Base-by-base conservation (phyloP, 2,113 vertebrate species). In the Garra rufa region DNA sequence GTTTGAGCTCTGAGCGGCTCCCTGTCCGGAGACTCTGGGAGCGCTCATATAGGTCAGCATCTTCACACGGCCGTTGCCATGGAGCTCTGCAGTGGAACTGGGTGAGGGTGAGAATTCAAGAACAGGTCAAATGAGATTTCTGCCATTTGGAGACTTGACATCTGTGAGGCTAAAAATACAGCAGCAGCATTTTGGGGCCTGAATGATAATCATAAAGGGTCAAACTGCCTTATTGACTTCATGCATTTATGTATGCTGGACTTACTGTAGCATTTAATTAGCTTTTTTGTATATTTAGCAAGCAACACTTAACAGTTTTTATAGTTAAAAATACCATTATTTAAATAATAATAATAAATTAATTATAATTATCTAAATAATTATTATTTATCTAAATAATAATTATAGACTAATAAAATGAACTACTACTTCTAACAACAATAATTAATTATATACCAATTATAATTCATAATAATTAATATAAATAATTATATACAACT, bases 11-110 rank as follows among this genome's bases (percentile, higher is more conserved):
- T 28, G 46, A 28, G 26, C 67, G 7, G n/a, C 73, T 52, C 48
- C 80, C 61, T 69, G 24, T 6, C 44, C 50, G 26, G 43, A 88
- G 21, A 59, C 34, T 50, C 59, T 48, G 34, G 13, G 34, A 78
- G 19, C 14, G 4, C 63, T 75, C 57, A 83, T 76, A 65, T 82
- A 83, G 83, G 87, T 84, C 78, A 86, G 75, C 69, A 57, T 43
- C 63, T 84, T 84, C 61, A 55, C 65, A 70, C 48, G 52, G 67
- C 70, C n/a, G 24, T 75, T 76, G 34, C 59, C n/a, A 69, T 77
- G 83, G 74, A 84, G 63, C 44, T 70, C 44, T 78, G 15, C 46
- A 44, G 46, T 26, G 24, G 34, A 76, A 65, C 9, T 76, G 55
- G 46, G 43, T 41, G 75, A 57, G 15, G 83, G 57, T 81, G 44